A percentile compares a stretch with the other conserved stretches of the same genome.
These are phyloP conservation scores for Cottus gobio DNA, from an alignment of 2,113 vertebrate species.

Conservation along the genomic window DNA sequence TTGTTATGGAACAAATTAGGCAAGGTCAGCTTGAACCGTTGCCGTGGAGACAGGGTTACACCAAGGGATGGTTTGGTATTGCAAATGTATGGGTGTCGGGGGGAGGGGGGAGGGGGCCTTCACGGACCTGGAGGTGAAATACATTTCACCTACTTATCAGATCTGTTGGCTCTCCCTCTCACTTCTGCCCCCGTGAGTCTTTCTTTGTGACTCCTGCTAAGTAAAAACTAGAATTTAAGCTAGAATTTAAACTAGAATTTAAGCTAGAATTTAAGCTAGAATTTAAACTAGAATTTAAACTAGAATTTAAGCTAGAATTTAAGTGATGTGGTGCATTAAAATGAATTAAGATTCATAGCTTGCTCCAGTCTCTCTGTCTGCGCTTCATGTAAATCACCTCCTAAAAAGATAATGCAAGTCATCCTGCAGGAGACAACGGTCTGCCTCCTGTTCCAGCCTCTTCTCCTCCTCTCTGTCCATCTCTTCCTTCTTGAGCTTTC, in stretches of 20 bases:
- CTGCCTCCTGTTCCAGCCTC: neutral
- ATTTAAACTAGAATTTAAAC: no score
- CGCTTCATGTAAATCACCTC: neutral
- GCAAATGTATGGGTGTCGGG: neutral
- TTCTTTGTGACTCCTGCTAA: neutral
- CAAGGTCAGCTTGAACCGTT: constrained; percentile 63
- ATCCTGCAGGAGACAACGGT: neutral
- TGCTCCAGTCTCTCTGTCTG: neutral
- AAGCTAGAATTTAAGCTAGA: no score
- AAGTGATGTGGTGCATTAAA: neutral
- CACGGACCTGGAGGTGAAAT: neutral
- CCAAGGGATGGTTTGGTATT: constrained; percentile 30
- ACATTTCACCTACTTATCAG: constrained; percentile 13
- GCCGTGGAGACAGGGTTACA: constrained; percentile 64
- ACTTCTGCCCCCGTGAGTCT: neutral
- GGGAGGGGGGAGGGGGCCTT: neutral
- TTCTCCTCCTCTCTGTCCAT: constrained; percentile 8
- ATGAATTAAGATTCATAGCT: neutral
- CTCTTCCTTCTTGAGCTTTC: constrained; percentile 23
- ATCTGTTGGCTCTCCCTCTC: neutral
- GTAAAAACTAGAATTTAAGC: no score
- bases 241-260: no score
- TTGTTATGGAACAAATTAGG: constrained; percentile 58
- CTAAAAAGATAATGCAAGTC: constrained; percentile 24
- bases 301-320: no score